A percentile compares a stretch with the other conserved stretches of the same genome.
Evolutionary conservation across 2,113 vertebrate genomes (phyloP).

Genomic region (Poicephalus gulielmi): DNA sequence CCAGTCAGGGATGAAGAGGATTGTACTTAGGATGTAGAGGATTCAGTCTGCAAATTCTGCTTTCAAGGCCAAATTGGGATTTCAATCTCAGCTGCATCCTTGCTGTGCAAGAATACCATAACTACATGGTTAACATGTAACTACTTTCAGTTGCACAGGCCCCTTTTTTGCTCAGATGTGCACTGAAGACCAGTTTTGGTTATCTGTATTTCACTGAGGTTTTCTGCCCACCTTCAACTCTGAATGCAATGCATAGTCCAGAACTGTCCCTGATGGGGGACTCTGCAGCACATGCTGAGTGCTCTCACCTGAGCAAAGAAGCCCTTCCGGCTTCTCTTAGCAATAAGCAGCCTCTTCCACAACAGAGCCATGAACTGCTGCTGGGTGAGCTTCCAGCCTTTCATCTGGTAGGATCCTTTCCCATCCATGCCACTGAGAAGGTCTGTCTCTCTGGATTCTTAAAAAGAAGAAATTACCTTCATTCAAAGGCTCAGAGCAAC

Average conservation of each 20-base stretch:
- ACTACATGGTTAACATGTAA: background rate
- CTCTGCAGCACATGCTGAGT: background rate
- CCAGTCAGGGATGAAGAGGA: background rate
- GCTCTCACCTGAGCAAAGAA: slow-evolving; percentile 96
- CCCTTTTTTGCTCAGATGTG: background rate
- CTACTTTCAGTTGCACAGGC: background rate
- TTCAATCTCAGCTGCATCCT: background rate
- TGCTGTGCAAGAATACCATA: background rate
- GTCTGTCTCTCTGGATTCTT: slow-evolving; percentile 90
- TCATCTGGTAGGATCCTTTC: slow-evolving; percentile 89
- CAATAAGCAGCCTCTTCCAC: slow-evolving; percentile 94
- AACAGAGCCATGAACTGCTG: slow-evolving; percentile 95
- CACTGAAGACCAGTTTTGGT: background rate
- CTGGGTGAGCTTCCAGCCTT: slow-evolving; percentile 87
- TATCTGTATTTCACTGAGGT: background rate
- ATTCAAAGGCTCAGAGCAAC: background rate
- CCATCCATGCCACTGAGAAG: slow-evolving; percentile 85
- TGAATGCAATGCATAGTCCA: background rate
- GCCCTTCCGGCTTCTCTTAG: slow-evolving; percentile 92
- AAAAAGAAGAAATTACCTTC: background rate
- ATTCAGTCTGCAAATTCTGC: background rate
- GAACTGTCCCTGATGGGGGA: background rate
- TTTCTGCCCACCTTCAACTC: background rate
- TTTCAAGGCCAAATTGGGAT: background rate
- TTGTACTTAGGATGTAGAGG: background rate